phyloP scores from a whole-genome alignment of 1,140 invertebrate species.

The Lepeophtheirus salmonis region DNA sequence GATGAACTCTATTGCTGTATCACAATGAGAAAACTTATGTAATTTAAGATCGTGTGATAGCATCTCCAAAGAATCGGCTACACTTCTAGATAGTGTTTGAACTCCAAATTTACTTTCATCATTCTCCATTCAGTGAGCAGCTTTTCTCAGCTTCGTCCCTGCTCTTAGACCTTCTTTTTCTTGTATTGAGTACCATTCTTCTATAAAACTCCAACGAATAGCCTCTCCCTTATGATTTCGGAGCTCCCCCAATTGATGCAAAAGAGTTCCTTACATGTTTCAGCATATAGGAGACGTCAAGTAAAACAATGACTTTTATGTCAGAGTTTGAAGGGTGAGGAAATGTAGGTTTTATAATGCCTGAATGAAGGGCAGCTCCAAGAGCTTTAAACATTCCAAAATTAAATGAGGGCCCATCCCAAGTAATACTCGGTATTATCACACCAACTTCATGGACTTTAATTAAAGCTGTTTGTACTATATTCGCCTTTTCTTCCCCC shows the following conservation, averaged over 20 bases:
- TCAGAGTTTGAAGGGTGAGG: neutral
- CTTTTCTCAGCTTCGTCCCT: constrained; percentile 9
- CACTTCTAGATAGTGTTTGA: constrained; percentile 9
- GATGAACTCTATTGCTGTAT: constrained; percentile 4
- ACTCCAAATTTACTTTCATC: constrained; percentile 9
- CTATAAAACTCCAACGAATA: neutral
- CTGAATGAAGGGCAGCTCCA: neutral
- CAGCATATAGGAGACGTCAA: neutral
- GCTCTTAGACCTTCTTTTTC: constrained; percentile 7
- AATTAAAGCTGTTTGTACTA: neutral
- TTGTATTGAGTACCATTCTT: constrained; percentile 1
- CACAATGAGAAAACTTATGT: neutral
- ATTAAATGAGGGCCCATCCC: constrained; percentile 2
- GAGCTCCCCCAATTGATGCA: neutral
- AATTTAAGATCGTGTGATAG: neutral
- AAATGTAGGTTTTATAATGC: neutral
- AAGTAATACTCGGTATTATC: neutral
- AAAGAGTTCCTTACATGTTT: constrained; percentile 5
- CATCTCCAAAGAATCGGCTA: constrained; percentile 11
- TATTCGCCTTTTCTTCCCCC: neutral
- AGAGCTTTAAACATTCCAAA: neutral
- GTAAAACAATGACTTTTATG: neutral
- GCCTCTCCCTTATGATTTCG: neutral
- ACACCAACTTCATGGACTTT: constrained; percentile 7
- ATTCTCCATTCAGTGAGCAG: neutral